These are phyloP conservation scores for Aphaenogaster rudis DNA, from an alignment of 1,140 invertebrate genomes.

Conservation along the genomic window DNA sequence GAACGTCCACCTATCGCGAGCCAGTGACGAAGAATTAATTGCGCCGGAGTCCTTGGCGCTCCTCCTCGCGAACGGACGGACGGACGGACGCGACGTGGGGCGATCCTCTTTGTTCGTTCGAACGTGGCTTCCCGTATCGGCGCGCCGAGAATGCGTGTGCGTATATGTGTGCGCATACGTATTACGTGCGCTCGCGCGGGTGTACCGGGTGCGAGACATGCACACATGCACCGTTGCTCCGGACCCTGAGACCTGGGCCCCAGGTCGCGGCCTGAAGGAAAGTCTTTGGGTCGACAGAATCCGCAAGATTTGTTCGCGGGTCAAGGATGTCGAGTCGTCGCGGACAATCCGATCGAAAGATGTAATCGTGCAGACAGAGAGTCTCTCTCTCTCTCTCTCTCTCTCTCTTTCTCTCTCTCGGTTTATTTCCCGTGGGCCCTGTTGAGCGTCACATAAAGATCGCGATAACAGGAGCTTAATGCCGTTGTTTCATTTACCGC, in stretches of 20 bases:
- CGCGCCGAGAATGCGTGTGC: conserved; percentile 32
- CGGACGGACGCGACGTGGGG: conserved; percentile 54
- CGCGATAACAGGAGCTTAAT: conserved; percentile 38
- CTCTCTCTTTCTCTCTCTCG: neutral
- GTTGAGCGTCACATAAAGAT: conserved; percentile 2
- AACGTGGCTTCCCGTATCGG: conserved; percentile 71
- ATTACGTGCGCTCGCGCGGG: conserved; percentile 39
- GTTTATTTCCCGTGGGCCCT: neutral
- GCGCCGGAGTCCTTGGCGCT: conserved; percentile 74
- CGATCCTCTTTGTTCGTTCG: conserved; percentile 72
- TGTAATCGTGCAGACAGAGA: conserved; percentile 21
- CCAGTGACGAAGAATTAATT: conserved; percentile 77
- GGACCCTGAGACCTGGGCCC: neutral
- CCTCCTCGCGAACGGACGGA: conserved; percentile 67
- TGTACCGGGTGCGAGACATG: conserved; percentile 61
- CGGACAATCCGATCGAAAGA: conserved; percentile 33
- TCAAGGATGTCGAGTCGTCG: conserved; percentile 52
- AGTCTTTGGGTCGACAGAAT: conserved; percentile 15
- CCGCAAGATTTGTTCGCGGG: conserved; percentile 53
- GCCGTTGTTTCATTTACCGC: conserved; percentile 4
- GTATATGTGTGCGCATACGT: neutral
- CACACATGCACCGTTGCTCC: conserved; percentile 18
- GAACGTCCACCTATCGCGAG: conserved; percentile 65
- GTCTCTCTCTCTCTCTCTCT: neutral
- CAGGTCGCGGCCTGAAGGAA: conserved; percentile 18